Evolutionary conservation across 2,888 invertebrate species (phyloP).

Genomic region (Anthrax anthrax): DNA sequence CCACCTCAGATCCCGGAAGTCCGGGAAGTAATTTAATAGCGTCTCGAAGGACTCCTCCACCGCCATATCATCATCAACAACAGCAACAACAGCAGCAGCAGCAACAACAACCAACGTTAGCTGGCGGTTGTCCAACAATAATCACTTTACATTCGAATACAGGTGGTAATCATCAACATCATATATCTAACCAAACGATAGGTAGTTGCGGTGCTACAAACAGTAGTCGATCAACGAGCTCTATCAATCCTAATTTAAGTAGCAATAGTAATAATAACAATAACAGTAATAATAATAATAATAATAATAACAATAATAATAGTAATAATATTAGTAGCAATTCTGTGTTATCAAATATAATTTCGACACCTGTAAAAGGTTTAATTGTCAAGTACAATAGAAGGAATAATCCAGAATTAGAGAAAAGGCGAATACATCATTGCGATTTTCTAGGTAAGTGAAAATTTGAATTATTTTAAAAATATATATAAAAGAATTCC

Average conservation of each 20-base stretch:
- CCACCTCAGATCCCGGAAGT: constrained; percentile 76
- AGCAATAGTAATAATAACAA: constrained; percentile 9
- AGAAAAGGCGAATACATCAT: constrained; percentile 89
- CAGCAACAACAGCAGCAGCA: constrained; percentile 31
- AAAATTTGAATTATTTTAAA: too few relatives aligned
- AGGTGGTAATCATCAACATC: constrained; percentile 2
- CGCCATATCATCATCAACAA: constrained; percentile 46
- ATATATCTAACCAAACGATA: constrained; percentile 1
- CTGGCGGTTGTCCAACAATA: constrained; percentile 24
- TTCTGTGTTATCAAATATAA: constrained; percentile 20
- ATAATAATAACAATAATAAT: constrained; percentile 10
- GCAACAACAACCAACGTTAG: constrained; percentile 23
- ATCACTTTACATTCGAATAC: constrained; percentile 18
- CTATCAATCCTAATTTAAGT: too few relatives aligned
- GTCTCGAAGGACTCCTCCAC: constrained; percentile 58
- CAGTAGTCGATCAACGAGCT: constrained; percentile 18
- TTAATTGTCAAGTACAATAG: constrained; percentile 66
- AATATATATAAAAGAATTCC: too few relatives aligned
- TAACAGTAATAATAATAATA: constrained; percentile 11
- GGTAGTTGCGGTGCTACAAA: neutral
- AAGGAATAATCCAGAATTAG: constrained; percentile 90
- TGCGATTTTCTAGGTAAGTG: constrained; percentile 83
- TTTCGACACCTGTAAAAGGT: constrained; percentile 22
- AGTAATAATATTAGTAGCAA: constrained; percentile 11
- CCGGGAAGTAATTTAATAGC: constrained; percentile 56